Base-by-base conservation (phyloP, 2,113 vertebrate species). In the Sarotherodon lohbergeri region DNA sequence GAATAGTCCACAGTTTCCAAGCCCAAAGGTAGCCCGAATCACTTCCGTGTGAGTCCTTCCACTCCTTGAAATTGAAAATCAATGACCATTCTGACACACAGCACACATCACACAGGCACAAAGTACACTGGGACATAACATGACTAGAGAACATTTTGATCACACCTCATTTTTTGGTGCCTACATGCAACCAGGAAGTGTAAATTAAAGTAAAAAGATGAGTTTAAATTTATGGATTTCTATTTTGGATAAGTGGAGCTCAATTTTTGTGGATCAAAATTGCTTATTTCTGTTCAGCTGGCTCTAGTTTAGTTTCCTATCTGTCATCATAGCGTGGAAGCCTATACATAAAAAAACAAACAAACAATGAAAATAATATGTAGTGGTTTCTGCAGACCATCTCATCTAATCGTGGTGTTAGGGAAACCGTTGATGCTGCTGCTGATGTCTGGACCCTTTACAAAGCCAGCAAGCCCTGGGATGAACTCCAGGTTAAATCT, bases 41-140 rank as follows among this genome's bases (percentile, higher is more conserved):
- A n/a, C 59, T 63, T 63, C 17, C 16, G 1, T 36, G 29, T 4
- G 32, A 63, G 59, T 1, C 59, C 59, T 63, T 1, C 59, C 1
- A 0, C 9, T 63, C 16, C 59, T 36, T 63, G 32, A 63, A 36
- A 63, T 63, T 36, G 3, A 36, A 63, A 63, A 63, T 63, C 59
- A 36, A 7, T 66, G 17, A 66, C 61, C 61, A 66, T 12, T 66
- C 32, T 66, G 17, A n/a, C 61, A 66, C 0, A 63, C 59, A 63
- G 59, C 17, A 63, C 32, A 63, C 59, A n/a, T 36, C 17, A 36
- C 34, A 36, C 17, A 63, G 32, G 59, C 32, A 63, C 59, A 6
- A n/a, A 36, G 59, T 16, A 71, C 39, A 43, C 39, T 0, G 3
- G 22, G n/a, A 0, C 0, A 0, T 24, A 71, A 71, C n/a, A 43